Evolutionary conservation across 2,797 vertebrate genomes (phyloP), one percentile per base, ranked within the genome.

Genomic region (Enteromius thamalakanensis): DNA sequence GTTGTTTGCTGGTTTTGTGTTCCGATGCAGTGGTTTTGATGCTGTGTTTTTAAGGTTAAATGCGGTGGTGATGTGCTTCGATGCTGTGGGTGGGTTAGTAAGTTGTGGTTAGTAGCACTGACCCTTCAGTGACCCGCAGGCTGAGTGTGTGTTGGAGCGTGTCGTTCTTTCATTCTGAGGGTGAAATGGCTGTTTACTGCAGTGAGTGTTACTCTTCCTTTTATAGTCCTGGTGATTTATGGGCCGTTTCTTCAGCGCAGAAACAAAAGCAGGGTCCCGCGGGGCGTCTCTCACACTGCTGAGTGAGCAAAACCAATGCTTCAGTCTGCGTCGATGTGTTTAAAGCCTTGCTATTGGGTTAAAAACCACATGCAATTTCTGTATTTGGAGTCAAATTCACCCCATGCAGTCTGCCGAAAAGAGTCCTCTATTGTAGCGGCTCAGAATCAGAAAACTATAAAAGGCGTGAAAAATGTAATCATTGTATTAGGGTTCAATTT

Each of bases 171-270:
- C 10, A 2, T 4, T 1, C 58, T 55, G 65, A 8, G 21, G n/a
- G 65, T 58, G 19, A 68, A 40, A 68, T 51, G 42, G 42, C 45
- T 34, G 32, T 69, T 80, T 58, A 45, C 67, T 9, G 68, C 79
- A 60, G 75, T 45, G 51, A 60, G 71, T 3, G 51, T 14, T n/a
- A 17, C 74, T 76, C 53, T 40, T 76, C n/a, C 21, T 21, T 42
- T 62, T 62, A 77, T 45, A 55, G 32, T 26, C 8, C 0, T 2
- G 0, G n/a, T 62, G 75, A 62, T 77, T 77, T 77, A 77, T 77
- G 37, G 21, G 55, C 29, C 40, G 76, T 60, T 42, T 26, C 12
- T 34, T 65, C 23, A 29, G 75, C 1, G 4, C 40, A 64, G 58
- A 37, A 77, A 64, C 75, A 26, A 45, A 60, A 76, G 37, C 74